A percentile compares a stretch with the other conserved stretches of the same genome.
Evolutionary conservation across 2,888 invertebrate species (phyloP).

Genomic region (Eumacrocentrus americanus): DNA sequence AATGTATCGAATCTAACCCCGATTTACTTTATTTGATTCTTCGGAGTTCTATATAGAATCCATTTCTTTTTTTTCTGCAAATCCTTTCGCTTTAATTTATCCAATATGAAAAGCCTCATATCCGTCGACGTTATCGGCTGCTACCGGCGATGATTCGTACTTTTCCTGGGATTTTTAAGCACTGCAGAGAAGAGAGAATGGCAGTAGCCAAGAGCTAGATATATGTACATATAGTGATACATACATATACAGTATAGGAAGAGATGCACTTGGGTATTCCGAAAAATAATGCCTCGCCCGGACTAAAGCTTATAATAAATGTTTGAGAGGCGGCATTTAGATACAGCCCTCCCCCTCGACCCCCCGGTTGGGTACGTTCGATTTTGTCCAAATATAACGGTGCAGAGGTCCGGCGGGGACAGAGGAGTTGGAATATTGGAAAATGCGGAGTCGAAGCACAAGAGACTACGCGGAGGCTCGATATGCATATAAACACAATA

Average conservation of each 20-base stretch:
- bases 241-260: too few relatives aligned
- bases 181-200: constrained; percentile 34
- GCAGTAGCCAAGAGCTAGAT: constrained; percentile 23
- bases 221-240: neutral
- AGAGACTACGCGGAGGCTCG: constrained; percentile 48
- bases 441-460: constrained; percentile 56
- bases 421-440: constrained; percentile 60
- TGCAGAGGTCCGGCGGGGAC: constrained; percentile 37
- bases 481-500: constrained; percentile 62
- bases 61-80: constrained; percentile 6
- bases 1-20: too few relatives aligned
- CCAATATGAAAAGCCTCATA: constrained; percentile 25
- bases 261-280: too few relatives aligned
- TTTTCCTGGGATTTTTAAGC: constrained; percentile 15
- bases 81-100: constrained; percentile 27
- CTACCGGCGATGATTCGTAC: neutral
- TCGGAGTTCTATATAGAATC: too few relatives aligned
- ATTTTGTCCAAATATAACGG: constrained; percentile 61
- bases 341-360: constrained; percentile 26
- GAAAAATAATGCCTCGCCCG: constrained; percentile 42
- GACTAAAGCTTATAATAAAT: constrained; percentile 57
- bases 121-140: constrained; percentile 24
- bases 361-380: constrained; percentile 47
- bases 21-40: neutral
- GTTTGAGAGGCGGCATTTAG: constrained; percentile 45